These are phyloP conservation scores for Alca torda DNA, from an alignment of 2,797 vertebrate genomes.

Conservation along the genomic window DNA sequence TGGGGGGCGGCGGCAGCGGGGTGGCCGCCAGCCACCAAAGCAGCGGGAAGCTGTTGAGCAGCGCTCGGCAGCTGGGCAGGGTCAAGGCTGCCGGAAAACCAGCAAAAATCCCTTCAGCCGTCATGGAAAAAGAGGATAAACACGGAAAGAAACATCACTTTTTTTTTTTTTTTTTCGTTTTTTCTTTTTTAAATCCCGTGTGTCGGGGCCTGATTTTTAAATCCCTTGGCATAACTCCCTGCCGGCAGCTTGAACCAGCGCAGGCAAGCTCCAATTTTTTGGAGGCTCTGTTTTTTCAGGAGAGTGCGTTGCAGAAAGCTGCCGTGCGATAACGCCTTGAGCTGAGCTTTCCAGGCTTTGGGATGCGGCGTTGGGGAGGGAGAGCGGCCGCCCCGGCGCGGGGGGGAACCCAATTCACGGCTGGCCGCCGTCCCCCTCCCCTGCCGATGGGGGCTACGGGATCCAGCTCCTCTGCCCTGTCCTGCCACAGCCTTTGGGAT, in stretches of 20 bases:
- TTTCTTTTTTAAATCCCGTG: background rate
- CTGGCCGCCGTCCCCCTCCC: background rate
- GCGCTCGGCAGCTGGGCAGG: background rate
- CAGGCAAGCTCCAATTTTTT: background rate
- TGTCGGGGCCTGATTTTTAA: background rate
- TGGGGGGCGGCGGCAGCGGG: background rate
- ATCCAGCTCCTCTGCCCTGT: background rate
- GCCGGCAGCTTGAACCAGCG: background rate
- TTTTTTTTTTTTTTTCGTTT: background rate
- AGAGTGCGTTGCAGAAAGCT: background rate
- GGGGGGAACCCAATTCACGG: background rate
- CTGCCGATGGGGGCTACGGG: accelerated
- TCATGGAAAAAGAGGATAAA: conserved; percentile 65
- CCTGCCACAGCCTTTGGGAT: background rate
- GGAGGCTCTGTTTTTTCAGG: background rate
- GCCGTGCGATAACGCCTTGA: background rate
- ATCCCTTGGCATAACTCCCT: conserved; percentile 1
- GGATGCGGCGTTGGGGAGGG: background rate
- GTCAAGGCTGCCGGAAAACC: background rate
- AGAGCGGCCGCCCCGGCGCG: accelerated
- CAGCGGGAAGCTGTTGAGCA: background rate
- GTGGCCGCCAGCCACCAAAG: background rate
- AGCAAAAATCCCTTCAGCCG: background rate
- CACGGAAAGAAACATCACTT: conserved; percentile 25
- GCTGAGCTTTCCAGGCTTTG: background rate